Conservation (phyloP, 2,888 invertebrate species). For the Neoaliturus tenellus region DNA sequence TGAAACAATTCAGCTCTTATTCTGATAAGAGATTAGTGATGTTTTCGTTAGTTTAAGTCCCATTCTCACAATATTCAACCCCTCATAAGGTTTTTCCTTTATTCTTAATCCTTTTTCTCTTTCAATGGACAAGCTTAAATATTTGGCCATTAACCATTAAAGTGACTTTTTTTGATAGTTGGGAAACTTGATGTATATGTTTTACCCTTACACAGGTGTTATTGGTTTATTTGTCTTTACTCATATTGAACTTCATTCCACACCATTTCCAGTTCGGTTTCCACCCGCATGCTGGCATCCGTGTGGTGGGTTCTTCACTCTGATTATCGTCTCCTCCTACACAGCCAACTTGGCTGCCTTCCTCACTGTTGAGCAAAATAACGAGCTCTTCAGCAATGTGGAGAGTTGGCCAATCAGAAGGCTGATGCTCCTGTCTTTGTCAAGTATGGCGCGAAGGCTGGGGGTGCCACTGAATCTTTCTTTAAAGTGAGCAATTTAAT, state of each 20-base stretch:
- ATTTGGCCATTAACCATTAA: too few species aligned
- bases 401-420: constrained; percentile 89
- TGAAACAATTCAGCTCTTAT: too few species aligned
- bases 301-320: constrained; percentile 94
- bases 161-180: too few species aligned
- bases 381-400: constrained; percentile 85
- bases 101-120: too few species aligned
- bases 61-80: too few species aligned
- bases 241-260: neutral
- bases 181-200: too few species aligned
- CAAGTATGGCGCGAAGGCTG: constrained; percentile 88
- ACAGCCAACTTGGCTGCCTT: constrained; percentile 95
- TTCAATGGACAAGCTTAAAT: too few species aligned
- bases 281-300: constrained; percentile 91
- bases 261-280: constrained; percentile 82
- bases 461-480: constrained; percentile 92
- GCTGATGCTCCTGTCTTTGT: constrained; percentile 72
- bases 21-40: too few species aligned
- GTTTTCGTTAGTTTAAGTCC: too few species aligned
- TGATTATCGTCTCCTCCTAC: constrained; percentile 89
- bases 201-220: too few species aligned
- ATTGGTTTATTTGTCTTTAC: too few species aligned
- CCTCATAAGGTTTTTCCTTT: too few species aligned
- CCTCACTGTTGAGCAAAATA: constrained; percentile 84
- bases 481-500: constrained; percentile 73